phyloP scores from a whole-genome alignment of 2,888 invertebrate genomes.

The Marasmarcha lunaedactyla region DNA sequence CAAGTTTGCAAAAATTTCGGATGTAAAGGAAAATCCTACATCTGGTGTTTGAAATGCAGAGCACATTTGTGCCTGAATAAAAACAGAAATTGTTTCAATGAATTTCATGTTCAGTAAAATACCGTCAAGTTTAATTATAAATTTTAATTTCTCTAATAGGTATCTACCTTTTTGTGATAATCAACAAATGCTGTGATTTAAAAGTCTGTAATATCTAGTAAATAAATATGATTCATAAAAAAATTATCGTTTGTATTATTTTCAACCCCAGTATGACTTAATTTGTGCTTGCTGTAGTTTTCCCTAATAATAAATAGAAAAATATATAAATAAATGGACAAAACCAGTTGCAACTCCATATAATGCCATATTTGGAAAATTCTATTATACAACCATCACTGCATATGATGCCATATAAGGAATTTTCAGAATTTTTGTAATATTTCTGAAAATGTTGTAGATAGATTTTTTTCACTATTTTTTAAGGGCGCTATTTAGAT shows the following conservation, averaged over 20 bases:
- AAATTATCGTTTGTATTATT: neutral
- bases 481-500: no score
- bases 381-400: no score
- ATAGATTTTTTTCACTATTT: no score
- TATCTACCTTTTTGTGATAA: neutral
- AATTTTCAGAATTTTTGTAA: no score
- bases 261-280: no score
- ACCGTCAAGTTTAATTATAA: neutral
- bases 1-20: neutral
- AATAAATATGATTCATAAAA: neutral
- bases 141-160: no score
- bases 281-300: neutral
- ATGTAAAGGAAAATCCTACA: neutral
- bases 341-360: no score
- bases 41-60: conserved; percentile 2
- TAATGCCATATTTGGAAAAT: no score
- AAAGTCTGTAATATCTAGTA: neutral
- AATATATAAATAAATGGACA: no score
- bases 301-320: no score
- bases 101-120: neutral
- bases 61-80: conserved; percentile 1
- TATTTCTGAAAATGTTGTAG: neutral
- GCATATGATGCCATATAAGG: no score
- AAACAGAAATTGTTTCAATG: conserved; percentile 2
- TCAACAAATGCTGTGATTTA: neutral